These are phyloP conservation scores for Chironomus riparius DNA, from an alignment of 2,888 invertebrate genomes.

Conservation along the genomic window DNA sequence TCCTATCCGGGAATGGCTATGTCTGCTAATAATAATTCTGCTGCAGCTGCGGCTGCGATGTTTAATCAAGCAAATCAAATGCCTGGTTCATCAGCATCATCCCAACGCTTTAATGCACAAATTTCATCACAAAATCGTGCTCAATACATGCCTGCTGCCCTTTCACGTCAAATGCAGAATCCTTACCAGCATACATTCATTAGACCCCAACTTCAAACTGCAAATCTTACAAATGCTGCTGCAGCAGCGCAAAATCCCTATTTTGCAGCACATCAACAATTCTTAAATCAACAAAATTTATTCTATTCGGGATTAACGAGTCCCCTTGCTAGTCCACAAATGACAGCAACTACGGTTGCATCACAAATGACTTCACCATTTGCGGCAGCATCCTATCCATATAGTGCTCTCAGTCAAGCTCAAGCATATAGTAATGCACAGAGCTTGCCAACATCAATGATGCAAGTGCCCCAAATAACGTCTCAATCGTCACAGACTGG, in stretches of 20 bases:
- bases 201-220: slow-evolving; percentile 47
- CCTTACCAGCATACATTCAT: slow-evolving; percentile 37
- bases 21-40: slow-evolving; percentile 30
- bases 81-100: slow-evolving; percentile 22
- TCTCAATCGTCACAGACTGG: slow-evolving; percentile 37
- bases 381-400: not conserved
- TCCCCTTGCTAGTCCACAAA: not conserved
- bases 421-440: not conserved
- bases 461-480: slow-evolving; percentile 32
- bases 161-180: slow-evolving; percentile 27
- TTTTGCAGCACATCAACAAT: slow-evolving; percentile 34
- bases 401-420: slow-evolving; percentile 6
- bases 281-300: slow-evolving; percentile 27
- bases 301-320: slow-evolving; percentile 20
- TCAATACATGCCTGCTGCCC: slow-evolving; percentile 25
- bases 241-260: slow-evolving; percentile 39
- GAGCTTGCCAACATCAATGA: slow-evolving; percentile 7
- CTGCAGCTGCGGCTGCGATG: not conserved
- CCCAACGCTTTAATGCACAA: not conserved
- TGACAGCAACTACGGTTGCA: slow-evolving; percentile 8
- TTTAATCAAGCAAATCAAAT: slow-evolving; percentile 14
- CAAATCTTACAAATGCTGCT: slow-evolving; percentile 45
- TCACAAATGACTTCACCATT: not conserved
- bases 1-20: slow-evolving; percentile 62
- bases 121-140: slow-evolving; percentile 33